Base-by-base conservation (phyloP, 2,797 vertebrate genomes). In the Emydoidea blandingii region DNA sequence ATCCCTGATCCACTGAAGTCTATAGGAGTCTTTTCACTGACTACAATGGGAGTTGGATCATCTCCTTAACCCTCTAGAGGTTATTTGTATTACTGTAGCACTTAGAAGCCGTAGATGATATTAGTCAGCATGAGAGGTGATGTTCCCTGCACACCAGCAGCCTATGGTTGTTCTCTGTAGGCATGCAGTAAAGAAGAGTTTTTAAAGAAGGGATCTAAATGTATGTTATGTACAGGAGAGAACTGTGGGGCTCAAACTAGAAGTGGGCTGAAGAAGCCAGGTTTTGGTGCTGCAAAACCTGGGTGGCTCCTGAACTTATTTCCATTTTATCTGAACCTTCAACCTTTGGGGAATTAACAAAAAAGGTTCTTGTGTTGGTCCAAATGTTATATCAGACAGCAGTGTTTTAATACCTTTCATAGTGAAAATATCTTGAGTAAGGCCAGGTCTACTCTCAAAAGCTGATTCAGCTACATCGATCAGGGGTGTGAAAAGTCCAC, bases 281-380 rank as follows among this genome's bases (percentile, higher is more conserved):
- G 50, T 82, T 96, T 91, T 81, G 87, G 52, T 25, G 90, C 18
- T 85, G 37, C 41, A 86, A 95, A 96, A 91, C 23, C 47, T 83
- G 41, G 89, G 83, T 1, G 5, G 2, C 12, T 94, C 57, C 37
- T 92, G 59, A 44, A 86, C 87, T 88, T 1, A 0, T 56, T 14
- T 31, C 19, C 84, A 9, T 79, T 83, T 37, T 83, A 16, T 57
- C 88, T 85, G 49, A 85, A 80, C 41, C 52, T 65, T 49, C 8
- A 88, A 94, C 92, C 88, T 18, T 79, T 50, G 47, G 49, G 52
- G 89, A 31, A 15, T 68, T 37, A 11, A 41, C 68, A 74, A 21
- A 74, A 41, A 74, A 25, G 9, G 8, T 74, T 74, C 68, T 41
- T 25, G 21, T 72, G 37, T 41, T 74, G 68, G 21, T 74, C 68